Base-by-base conservation (phyloP, 2,888 invertebrate genomes). In the Ferdinandea cuprea region DNA sequence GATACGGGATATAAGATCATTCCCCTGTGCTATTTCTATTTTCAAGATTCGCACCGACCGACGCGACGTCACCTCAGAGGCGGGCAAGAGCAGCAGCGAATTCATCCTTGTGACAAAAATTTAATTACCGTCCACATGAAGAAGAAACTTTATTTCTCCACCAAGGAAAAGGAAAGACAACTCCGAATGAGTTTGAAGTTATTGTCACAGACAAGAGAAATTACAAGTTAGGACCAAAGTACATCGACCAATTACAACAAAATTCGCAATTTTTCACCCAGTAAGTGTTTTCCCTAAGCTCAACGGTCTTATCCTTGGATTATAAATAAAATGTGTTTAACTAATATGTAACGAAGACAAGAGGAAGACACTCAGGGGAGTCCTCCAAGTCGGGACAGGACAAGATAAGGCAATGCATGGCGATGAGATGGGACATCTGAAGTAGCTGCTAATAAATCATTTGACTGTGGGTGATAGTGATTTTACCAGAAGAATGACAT, bases 181-280 rank as follows among this genome's bases (percentile, higher is more conserved):
- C 25, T 40, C 21, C 11, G 15, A 25, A 1, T 42, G 13, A 15
- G n/a, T 19, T 13, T 17, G 15, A 66, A 66, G 52, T 54, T 17
- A 66, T 56, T 30, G 32, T 40, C 50, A 35, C 15, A 46, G 7
- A 50, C 48, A 9, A 7, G 32, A 17, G 32, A 50, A 15, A 58
- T 56, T 40, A 37, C 25, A 40, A 66, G 52, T 37, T 40, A 13
- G n/a, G n/a, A n/a, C n/a, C n/a, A n/a, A n/a, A n/a, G n/a, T n/a
- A n/a, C 25, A 58, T 42, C 58, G 11, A 42, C 28, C 42, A 28
- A 11, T 25, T 25, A 28, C 46, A 15, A 15, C 4, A 15, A 52
- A 44, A n/a, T n/a, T 15, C 37, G 66, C 44, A 58, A 66, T 72
- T 78, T 72, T 72, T 78, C 72, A 59, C 3, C 52, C 32, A 42